phyloP scores from a whole-genome alignment of 2,797 vertebrate genomes.

The Lepidocolaptes lacrymiger region DNA sequence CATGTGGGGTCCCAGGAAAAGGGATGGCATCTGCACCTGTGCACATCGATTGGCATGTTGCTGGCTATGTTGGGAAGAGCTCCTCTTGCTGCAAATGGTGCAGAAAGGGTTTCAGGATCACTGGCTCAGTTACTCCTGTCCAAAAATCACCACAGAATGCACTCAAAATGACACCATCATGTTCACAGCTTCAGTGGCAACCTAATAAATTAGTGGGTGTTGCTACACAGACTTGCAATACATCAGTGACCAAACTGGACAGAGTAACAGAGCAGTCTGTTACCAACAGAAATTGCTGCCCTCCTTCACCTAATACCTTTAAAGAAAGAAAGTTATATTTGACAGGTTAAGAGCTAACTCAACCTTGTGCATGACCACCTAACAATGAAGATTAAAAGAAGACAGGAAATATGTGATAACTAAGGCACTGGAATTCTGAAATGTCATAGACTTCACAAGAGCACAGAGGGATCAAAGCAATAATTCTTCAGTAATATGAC shows the following conservation, averaged over 20 bases:
- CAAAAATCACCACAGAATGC: accelerated
- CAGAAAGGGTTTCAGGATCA: background rate
- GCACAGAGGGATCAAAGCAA: background rate
- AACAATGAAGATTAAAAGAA: background rate
- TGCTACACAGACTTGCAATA: background rate
- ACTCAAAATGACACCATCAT: background rate
- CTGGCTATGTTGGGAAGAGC: background rate
- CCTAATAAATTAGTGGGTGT: background rate
- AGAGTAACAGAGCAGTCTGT: background rate
- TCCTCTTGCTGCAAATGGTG: background rate
- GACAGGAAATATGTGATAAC: background rate
- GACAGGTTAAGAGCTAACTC: background rate
- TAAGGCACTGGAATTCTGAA: background rate
- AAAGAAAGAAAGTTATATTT: background rate
- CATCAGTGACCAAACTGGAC: background rate
- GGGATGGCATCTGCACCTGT: accelerated
- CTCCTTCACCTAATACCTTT: background rate
- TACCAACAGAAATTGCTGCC: background rate
- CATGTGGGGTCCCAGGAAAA: background rate
- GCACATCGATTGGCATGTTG: accelerated
- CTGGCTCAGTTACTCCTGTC: background rate
- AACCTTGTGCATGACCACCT: background rate
- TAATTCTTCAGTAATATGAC: background rate
- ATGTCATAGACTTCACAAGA: background rate
- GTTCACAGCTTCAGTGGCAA: background rate